Evolutionary conservation across 2,888 invertebrate genomes (phyloP), one percentile per base, ranked within the genome.

Genomic region (Archips xylosteana): DNA sequence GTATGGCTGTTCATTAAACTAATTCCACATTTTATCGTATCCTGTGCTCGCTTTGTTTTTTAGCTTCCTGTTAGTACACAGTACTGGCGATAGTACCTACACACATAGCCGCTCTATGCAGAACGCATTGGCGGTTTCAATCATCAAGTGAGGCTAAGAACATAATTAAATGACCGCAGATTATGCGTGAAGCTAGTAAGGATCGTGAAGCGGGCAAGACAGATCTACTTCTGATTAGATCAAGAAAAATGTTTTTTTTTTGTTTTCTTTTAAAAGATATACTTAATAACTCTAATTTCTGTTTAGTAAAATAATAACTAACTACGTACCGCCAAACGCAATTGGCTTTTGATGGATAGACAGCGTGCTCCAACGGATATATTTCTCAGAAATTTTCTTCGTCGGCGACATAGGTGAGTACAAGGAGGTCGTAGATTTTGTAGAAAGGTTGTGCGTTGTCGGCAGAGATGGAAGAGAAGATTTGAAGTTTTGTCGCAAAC

Each of bases 1-100:
- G 79, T 84, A 81, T 86, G 85, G 81, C 81, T 83, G 85, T 84
- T 85, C 78, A 74, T 74, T 77, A 85, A 76, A 85, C 85, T 82
- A 87, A 92, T 89, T 89, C 87, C 87, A 80, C 83, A 83, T 88
- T 87, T 89, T 92, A 93, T 92, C 92, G 84, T 88, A 87, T 90
- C 90, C 91, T 86, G 85, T 84, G 80, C 78, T 36, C 69, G 78
- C 82, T 85, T 83, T 80, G 83, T 82, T 66, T 39, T 71, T 71
- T 85, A 85, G 87, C 92, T 92, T 94, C 94, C 94, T 92, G 93
- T 90, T 88, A 77, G 74, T 72, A 78, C 82, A 78, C 82, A 78
- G 79, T 75, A 76, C 79, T 78, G 79, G 81, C 82, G 88, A 87
- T 87, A 89, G 82, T 78, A 84, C 76, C n/a, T 12, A 45, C 12